phyloP scores from a whole-genome alignment of 2,113 vertebrate genomes.

The Corvus cornix region DNA sequence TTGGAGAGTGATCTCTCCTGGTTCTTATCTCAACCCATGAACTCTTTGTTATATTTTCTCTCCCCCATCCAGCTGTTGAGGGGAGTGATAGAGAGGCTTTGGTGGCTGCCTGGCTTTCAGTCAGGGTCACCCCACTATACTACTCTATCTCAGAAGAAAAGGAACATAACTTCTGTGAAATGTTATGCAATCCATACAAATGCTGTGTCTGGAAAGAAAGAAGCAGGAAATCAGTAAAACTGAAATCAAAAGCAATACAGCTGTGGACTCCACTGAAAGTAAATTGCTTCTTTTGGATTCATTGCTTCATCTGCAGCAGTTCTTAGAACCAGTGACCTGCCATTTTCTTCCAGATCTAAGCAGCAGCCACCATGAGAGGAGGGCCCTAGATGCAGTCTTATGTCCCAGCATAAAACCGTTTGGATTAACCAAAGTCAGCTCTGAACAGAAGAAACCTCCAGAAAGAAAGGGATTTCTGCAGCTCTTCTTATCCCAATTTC shows the following conservation, averaged over 20 bases:
- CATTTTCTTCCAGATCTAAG: neutral
- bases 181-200: neutral
- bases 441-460: neutral
- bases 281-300: neutral
- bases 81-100: neutral
- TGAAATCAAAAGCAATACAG: constrained; percentile 14
- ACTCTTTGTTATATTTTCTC: neutral
- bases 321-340: neutral
- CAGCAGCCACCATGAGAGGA: neutral
- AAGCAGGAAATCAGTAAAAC: constrained; percentile 8
- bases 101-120: neutral
- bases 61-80: neutral
- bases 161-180: neutral
- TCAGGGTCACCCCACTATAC: neutral
- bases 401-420: neutral
- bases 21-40: neutral
- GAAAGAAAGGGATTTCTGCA: neutral
- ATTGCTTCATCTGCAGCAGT: neutral
- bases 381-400: neutral
- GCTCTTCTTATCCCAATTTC: neutral
- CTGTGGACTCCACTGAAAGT: neutral
- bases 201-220: neutral
- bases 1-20: neutral
- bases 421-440: neutral
- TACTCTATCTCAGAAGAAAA: neutral